These are phyloP conservation scores for Rhea americana DNA, from an alignment of 2,113 vertebrate genomes.

Conservation along the genomic window DNA sequence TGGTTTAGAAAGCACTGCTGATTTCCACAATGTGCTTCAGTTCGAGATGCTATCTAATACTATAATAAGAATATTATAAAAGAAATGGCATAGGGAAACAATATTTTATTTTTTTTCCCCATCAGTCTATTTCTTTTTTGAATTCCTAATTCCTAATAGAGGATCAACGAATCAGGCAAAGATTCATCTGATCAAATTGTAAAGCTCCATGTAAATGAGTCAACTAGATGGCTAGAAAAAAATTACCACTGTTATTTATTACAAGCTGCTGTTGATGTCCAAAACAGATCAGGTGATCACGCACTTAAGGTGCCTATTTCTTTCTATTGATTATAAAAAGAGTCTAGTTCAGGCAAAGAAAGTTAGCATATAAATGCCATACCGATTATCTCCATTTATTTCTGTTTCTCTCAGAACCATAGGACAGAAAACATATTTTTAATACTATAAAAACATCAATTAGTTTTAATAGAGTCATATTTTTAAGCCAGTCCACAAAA, in stretches of 20 bases:
- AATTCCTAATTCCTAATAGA: background rate
- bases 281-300: background rate
- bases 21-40: background rate
- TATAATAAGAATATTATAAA: background rate
- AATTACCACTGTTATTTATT: background rate
- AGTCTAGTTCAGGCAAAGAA: background rate
- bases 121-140: background rate
- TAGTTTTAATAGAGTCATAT: background rate
- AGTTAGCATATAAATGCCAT: background rate
- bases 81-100: background rate
- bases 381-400: background rate
- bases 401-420: background rate
- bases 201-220: background rate
- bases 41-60: background rate
- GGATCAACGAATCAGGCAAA: background rate
- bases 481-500: conserved; percentile 9
- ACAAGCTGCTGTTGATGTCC: fast-evolving
- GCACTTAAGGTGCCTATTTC: background rate
- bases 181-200: background rate
- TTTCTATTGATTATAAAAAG: background rate
- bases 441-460: background rate
- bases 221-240: background rate
- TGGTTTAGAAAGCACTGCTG: background rate
- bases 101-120: background rate
- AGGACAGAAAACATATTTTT: background rate